Evolutionary conservation across 2,113 vertebrate species (phyloP), one percentile per base, ranked within the genome.

Genomic region (Murina feae): DNA sequence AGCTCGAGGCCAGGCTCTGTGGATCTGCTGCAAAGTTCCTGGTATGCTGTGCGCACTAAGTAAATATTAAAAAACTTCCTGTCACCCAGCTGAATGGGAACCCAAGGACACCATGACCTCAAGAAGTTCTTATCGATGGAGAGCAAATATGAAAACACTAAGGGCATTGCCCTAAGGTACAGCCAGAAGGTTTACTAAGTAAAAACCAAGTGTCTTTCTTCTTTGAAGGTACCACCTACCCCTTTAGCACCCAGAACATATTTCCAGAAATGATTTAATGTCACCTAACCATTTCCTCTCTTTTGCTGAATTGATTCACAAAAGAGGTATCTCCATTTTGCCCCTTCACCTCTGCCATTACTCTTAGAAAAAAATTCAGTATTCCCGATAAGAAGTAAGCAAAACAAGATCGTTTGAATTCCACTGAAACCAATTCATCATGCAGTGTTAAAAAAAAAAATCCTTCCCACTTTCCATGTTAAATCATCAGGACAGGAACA

Each of bases 331-430:
- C 42, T 80, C 16, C 44, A 58, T 93, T 81, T 21, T 90, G 86
- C 82, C 90, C 78, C 95, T 96, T 96, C 95, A 97, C 68, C 86
- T 92, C 79, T 91, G 81, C 78, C 25, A 53, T 89, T 23, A 32
- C 35, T 60, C 69, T 75, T 55, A 9, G 37, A 66, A 94, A 89
- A 94, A 97, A 97, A 93, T 51, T 51, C 2, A 3, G 92, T 69
- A 91, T 58, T 92, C 90, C 95, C 6, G 90, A 97, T 96, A 98
- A 98, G 97, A 97, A 53, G 79, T 93, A 96, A 90, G 89, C 96
- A 95, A 91, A 97, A 97, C 72, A 96, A 89, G 75, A 97, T 94
- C 32, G 44, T 89, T 96, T 96, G 97, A 98, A 98, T 97, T 98
- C 97, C 97, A 97, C 66, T 9, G 89, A 95, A 89, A 92, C 76